A percentile compares a stretch with the other conserved stretches of the same genome.
Conservation (phyloP, 2,888 invertebrate genomes). For the Cryptus armator region DNA sequence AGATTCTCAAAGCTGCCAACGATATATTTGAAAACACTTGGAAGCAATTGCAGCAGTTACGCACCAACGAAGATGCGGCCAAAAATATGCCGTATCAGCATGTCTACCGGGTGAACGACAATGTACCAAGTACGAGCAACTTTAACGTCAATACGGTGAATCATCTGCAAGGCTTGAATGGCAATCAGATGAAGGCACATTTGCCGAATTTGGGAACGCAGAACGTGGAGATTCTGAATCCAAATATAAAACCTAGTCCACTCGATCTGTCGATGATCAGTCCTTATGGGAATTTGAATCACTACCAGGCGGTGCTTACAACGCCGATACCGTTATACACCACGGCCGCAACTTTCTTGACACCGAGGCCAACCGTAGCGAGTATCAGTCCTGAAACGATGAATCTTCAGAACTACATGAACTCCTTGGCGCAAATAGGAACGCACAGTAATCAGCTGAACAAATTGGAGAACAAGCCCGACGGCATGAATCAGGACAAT, state of each 20-base stretch:
- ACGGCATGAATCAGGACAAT: slow-evolving; percentile 65
- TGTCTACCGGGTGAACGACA: slow-evolving; percentile 71
- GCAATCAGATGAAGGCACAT: slow-evolving; percentile 75
- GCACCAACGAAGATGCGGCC: slow-evolving; percentile 71
- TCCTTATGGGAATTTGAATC: slow-evolving; percentile 75
- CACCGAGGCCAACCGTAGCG: slow-evolving; percentile 73
- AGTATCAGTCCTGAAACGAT: slow-evolving; percentile 71
- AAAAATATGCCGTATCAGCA: slow-evolving; percentile 55
- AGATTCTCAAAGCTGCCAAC: slow-evolving; percentile 75
- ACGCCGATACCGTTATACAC: slow-evolving; percentile 82
- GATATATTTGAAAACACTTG: slow-evolving; percentile 77
- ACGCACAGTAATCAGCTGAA: slow-evolving; percentile 69
- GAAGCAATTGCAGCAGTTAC: slow-evolving; percentile 78
- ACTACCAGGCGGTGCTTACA: slow-evolving; percentile 80
- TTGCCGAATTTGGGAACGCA: slow-evolving; percentile 79
- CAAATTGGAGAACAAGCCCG: slow-evolving; percentile 66
- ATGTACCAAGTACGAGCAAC: slow-evolving; percentile 76
- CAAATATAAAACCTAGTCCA: slow-evolving; percentile 77
- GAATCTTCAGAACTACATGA: slow-evolving; percentile 76
- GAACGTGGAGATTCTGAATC: slow-evolving; percentile 83
- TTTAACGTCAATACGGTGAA: slow-evolving; percentile 73
- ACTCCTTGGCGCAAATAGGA: slow-evolving; percentile 78
- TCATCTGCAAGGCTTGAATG: slow-evolving; percentile 56
- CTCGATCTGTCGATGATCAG: slow-evolving; percentile 75
- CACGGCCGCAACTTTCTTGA: slow-evolving; percentile 76